Evolutionary conservation across 1,140 invertebrate species (phyloP).

Genomic region (Nephila pilipes): DNA sequence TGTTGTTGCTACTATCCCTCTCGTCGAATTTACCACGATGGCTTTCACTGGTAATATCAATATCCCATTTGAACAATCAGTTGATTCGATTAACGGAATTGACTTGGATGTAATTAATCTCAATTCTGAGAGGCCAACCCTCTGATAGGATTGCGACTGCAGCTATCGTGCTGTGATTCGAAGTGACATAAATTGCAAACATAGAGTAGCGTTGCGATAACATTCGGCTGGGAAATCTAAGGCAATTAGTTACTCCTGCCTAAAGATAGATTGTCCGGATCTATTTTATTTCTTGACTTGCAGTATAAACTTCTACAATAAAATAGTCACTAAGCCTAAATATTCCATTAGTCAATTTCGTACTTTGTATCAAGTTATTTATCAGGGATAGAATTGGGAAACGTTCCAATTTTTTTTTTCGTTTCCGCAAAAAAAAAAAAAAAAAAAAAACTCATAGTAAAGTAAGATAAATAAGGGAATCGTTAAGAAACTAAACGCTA

Average conservation of each 20-base stretch:
- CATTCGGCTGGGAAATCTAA: neutral
- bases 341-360: too few relatives aligned
- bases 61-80: slow-evolving; percentile 44
- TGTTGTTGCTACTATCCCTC: neutral
- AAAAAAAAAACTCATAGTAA: too few relatives aligned
- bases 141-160: slow-evolving; percentile 14
- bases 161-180: slow-evolving; percentile 15
- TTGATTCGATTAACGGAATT: slow-evolving; percentile 50
- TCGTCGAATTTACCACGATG: slow-evolving; percentile 32
- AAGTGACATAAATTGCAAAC: slow-evolving; percentile 44
- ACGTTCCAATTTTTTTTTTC: too few relatives aligned
- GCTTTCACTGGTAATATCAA: slow-evolving; percentile 41
- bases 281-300: neutral
- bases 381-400: too few relatives aligned
- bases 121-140: slow-evolving; percentile 18
- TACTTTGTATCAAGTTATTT: too few relatives aligned
- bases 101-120: slow-evolving; percentile 46
- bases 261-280: neutral
- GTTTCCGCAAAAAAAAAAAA: too few relatives aligned
- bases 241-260: slow-evolving; percentile 19
- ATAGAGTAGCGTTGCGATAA: slow-evolving; percentile 25
- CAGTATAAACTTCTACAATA: too few relatives aligned
- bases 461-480: too few relatives aligned
- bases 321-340: too few relatives aligned
- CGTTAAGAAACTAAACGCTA: too few relatives aligned